A percentile compares a stretch with the other conserved stretches of the same genome.
Conservation (phyloP, 64 coral and sea anemone species). For the Montipora capricornis region DNA sequence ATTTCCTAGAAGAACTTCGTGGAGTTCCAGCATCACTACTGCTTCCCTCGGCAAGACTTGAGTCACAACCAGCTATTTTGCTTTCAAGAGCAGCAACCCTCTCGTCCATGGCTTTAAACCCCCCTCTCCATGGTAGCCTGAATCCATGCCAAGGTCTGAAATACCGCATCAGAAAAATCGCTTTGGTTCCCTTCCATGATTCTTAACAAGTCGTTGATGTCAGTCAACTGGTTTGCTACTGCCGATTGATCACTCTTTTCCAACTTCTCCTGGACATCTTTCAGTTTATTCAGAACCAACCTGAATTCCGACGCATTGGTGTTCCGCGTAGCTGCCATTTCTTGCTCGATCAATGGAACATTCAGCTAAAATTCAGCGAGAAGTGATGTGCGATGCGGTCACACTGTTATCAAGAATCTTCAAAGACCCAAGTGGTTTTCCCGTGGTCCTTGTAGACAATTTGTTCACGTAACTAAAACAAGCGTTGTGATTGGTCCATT, state of each 20-base stretch:
- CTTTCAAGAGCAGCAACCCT: slow-evolving; percentile 2
- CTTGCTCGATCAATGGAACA: neutral
- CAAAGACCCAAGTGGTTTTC: too few species aligned
- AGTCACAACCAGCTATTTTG: neutral
- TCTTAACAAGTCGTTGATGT: neutral
- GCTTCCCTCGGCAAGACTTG: slow-evolving; percentile 9
- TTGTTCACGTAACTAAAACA: too few species aligned
- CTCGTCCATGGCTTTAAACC: neutral
- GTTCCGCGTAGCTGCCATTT: neutral
- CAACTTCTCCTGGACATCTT: slow-evolving; percentile 7
- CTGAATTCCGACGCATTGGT: neutral
- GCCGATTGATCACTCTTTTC: neutral
- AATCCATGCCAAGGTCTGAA: neutral
- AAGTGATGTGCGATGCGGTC: too few species aligned
- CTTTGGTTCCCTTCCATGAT: slow-evolving; percentile 4
- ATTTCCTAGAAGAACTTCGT: slow-evolving; percentile 19
- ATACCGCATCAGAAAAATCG: neutral
- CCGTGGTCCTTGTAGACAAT: too few species aligned
- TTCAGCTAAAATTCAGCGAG: too few species aligned
- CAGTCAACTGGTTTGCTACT: neutral
- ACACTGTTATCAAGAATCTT: too few species aligned
- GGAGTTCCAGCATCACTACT: neutral
- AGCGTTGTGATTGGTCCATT: too few species aligned
- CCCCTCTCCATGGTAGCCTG: neutral
- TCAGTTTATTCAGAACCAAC: neutral